Evolutionary conservation across 1,140 invertebrate genomes (phyloP).

Genomic region (Antheraea mylitta): DNA sequence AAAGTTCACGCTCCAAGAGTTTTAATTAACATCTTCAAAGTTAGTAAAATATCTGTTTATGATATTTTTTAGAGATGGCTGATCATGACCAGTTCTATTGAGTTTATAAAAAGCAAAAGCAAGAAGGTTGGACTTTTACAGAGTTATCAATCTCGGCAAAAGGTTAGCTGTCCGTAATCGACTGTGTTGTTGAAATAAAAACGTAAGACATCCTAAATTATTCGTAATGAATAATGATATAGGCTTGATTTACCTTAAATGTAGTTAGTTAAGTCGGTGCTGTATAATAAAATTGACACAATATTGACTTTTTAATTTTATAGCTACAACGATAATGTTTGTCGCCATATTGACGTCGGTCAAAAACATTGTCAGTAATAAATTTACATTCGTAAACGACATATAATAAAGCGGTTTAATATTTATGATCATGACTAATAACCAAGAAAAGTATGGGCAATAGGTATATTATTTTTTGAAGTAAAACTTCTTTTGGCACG

Average conservation of each 20-base stretch:
- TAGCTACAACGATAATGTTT: slow-evolving; percentile 21
- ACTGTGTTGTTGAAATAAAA: background rate
- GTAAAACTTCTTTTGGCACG: too few relatives aligned
- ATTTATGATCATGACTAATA: too few relatives aligned
- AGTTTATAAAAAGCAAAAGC: background rate
- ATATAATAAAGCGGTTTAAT: too few relatives aligned
- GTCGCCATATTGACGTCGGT: slow-evolving; percentile 19
- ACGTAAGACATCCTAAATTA: background rate
- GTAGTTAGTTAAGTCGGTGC: background rate
- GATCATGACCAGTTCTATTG: background rate
- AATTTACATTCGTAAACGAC: background rate
- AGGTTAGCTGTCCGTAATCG: background rate
- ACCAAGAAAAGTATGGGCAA: too few relatives aligned
- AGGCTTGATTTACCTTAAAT: slow-evolving; percentile 17
- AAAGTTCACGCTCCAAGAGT: background rate
- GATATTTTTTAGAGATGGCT: background rate
- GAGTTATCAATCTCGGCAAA: background rate
- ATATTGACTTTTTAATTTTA: slow-evolving; percentile 19
- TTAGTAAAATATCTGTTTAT: background rate
- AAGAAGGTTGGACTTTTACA: background rate
- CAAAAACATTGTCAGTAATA: slow-evolving; percentile 17
- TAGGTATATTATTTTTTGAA: too few relatives aligned
- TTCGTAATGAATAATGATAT: slow-evolving; percentile 13
- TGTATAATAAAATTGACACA: slow-evolving; percentile 14
- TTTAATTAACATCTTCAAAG: background rate